Evolutionary conservation across 2,888 invertebrate genomes (phyloP), one percentile per base, ranked within the genome.

Genomic region (Andricus curvator): DNA sequence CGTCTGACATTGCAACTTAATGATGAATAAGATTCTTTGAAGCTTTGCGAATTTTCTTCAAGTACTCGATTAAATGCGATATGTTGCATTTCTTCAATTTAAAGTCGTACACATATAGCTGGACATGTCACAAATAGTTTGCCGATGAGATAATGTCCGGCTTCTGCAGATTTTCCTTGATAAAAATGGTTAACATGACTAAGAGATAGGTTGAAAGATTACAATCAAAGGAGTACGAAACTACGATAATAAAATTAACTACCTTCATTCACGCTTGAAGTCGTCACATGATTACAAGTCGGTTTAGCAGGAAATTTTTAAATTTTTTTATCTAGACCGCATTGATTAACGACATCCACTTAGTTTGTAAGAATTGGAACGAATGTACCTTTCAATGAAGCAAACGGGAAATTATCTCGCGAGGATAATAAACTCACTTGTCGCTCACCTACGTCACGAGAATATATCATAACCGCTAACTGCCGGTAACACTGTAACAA

Each of bases 331-430:
- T 22, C 25, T 25, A 62, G 56, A 48, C 74, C 56, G 33, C 74
- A n/a, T 33, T 74, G 74, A 74, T 74, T 74, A 74, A 74, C 74
- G 51, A 74, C 74, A 74, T 56, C 20, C 74, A 74, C 56, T 74
- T 74, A 51, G 51, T 20, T 29, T 56, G 29, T 33, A 48, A 51
- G 56, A 74, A 74, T 74, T 74, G 56, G 51, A 74, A 74, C 51
- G 74, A 74, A 56, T 74, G 74, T 74, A 74, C 56, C 74, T 74
- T 74, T 74, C 74, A 74, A 74, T 74, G 33, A 74, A 74, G 51
- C 51, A 74, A 74, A 74, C 74, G 56, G 37, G 74, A 74, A 74
- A 74, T 74, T 74, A 74, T 74, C 74, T 56, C 74, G 74, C 56
- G n/a, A 56, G 74, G 74, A 56, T 74, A 74, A 74, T 74, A 74